Evolutionary conservation across 2,113 vertebrate species (phyloP).

Genomic region (Pomatorhinus ruficollis): DNA sequence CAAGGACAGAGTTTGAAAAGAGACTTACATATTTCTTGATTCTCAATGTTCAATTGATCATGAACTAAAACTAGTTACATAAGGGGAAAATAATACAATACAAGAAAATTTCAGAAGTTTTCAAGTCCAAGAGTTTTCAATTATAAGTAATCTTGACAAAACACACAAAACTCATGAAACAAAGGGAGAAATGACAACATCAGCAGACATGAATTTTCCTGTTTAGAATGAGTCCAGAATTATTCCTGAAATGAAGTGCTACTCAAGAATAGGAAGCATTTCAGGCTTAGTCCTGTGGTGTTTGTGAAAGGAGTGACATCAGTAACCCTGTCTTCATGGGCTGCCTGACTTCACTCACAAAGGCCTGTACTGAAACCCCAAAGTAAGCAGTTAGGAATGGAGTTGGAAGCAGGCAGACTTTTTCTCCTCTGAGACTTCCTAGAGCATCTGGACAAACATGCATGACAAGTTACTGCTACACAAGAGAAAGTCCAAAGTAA

Average conservation of each 20-base stretch:
- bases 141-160: not conserved
- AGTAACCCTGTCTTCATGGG: not conserved
- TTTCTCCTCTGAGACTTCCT: not conserved
- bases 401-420: not conserved
- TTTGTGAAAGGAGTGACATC: not conserved
- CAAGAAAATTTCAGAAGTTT: not conserved
- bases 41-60: not conserved
- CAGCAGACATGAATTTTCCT: not conserved
- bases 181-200: not conserved
- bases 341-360: not conserved
- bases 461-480: not conserved
- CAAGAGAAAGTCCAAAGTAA: conserved; percentile 5
- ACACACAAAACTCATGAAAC: not conserved
- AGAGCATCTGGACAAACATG: conserved; percentile 4
- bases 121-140: not conserved
- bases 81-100: not conserved
- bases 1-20: not conserved
- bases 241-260: not conserved
- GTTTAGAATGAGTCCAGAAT: not conserved
- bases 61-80: not conserved
- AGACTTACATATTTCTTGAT: not conserved
- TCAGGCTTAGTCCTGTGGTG: not conserved
- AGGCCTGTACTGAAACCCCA: not conserved
- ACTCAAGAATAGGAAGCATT: not conserved
- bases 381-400: not conserved